phyloP scores from a whole-genome alignment of 2,888 invertebrate species.

The Boloria euphrosyne region DNA sequence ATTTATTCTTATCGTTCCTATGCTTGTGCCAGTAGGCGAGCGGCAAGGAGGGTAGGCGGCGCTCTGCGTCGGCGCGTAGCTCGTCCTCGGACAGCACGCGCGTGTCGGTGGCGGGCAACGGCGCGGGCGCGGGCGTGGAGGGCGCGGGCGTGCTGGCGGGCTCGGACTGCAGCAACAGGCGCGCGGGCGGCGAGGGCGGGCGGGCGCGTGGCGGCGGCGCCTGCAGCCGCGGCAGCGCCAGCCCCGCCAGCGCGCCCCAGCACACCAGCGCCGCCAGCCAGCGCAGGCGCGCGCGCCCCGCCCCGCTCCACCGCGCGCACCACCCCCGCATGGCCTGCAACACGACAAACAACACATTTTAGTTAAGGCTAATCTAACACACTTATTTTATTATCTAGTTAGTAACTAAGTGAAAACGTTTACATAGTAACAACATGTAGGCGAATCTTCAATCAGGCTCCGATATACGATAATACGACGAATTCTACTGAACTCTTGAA shows the following conservation, averaged over 20 bases:
- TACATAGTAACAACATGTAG: constrained; percentile 10
- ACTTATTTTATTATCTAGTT: not conserved
- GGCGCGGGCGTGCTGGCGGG: constrained; percentile 43
- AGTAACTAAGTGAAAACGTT: not conserved
- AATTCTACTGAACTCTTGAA: not conserved
- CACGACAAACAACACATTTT: constrained; percentile 1
- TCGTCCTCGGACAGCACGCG: constrained; percentile 85
- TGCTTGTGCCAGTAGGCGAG: constrained; percentile 92
- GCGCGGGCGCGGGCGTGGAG: constrained; percentile 50
- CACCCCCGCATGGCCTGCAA: constrained; percentile 68
- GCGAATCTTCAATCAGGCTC: not conserved
- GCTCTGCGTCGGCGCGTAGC: constrained; percentile 89
- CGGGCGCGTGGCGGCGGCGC: constrained; percentile 47
- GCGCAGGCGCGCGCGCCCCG: constrained; percentile 62
- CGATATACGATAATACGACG: not conserved
- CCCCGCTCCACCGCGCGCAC: constrained; percentile 59
- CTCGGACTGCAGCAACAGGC: constrained; percentile 47
- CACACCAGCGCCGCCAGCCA: constrained; percentile 70
- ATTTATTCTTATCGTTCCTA: constrained; percentile 88
- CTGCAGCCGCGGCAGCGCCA: constrained; percentile 63
- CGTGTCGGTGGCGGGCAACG: constrained; percentile 52
- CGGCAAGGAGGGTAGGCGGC: constrained; percentile 91
- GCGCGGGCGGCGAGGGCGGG: constrained; percentile 42
- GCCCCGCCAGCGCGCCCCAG: constrained; percentile 66
- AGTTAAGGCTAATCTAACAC: not conserved